A percentile compares a stretch with the other conserved stretches of the same genome.
Conservation (phyloP, 2,113 vertebrate species). For the mouse (Mus musculus) region GRCm39 chr6:35644001-35644500, state of each 20-base stretch:
- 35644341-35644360: neutral
- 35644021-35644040: neutral
- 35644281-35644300: neutral
- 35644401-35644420: neutral
- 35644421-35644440: neutral
- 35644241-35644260: neutral
- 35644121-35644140: neutral
- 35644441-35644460: neutral
- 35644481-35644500: neutral
- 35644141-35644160: neutral
- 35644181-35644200: neutral
- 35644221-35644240: neutral
- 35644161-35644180: neutral
- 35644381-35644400: neutral
- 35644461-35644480: constrained; percentile 2
- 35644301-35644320: neutral
- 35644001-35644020: neutral
- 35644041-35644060: neutral
- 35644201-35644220: neutral
- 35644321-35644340: neutral
- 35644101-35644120: neutral
- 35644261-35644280: neutral
- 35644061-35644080: neutral
- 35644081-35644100: neutral
- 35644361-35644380: constrained; percentile 17